A percentile compares a stretch with the other conserved stretches of the same genome.
phyloP scores from a whole-genome alignment of 1,140 invertebrate genomes.

The Bursaphelenchus mucronatus region DNA sequence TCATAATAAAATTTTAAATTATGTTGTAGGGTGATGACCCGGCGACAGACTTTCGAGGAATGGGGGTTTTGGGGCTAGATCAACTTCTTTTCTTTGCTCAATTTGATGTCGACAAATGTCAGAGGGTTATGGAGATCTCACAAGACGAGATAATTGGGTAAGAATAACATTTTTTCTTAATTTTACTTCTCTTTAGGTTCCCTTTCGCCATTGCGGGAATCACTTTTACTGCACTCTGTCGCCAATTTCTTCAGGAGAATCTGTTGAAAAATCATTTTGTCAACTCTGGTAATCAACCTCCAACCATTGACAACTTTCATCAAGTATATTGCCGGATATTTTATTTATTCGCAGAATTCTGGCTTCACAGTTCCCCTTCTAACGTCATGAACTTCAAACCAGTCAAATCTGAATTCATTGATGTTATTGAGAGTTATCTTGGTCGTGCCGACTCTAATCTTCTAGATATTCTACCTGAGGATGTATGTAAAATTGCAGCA shows the following conservation, averaged over 20 bases:
- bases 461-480: no score
- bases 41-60: conserved; percentile 92
- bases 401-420: conserved; percentile 37
- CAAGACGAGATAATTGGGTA: conserved; percentile 71
- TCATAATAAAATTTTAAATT: conserved; percentile 20
- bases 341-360: conserved; percentile 40
- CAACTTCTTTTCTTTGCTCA: conserved; percentile 82
- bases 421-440: conserved; percentile 28
- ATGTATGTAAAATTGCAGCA: no score
- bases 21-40: conserved; percentile 76
- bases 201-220: conserved; percentile 78
- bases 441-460: conserved; percentile 31
- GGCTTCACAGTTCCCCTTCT: conserved; percentile 31
- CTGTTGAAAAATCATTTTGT: conserved; percentile 85
- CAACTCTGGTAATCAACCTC: conserved; percentile 68
- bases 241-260: conserved; percentile 74
- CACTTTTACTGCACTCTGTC: conserved; percentile 85
- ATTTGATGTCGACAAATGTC: conserved; percentile 74
- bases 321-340: conserved; percentile 73
- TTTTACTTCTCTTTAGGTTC: conserved; percentile 57
- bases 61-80: conserved; percentile 88
- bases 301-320: conserved; percentile 77
- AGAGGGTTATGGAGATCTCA: conserved; percentile 79
- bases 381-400: conserved; percentile 48
- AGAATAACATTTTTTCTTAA: conserved; percentile 16